phyloP scores from a whole-genome alignment of 2,797 vertebrate species.

The Enoplosus armatus region DNA sequence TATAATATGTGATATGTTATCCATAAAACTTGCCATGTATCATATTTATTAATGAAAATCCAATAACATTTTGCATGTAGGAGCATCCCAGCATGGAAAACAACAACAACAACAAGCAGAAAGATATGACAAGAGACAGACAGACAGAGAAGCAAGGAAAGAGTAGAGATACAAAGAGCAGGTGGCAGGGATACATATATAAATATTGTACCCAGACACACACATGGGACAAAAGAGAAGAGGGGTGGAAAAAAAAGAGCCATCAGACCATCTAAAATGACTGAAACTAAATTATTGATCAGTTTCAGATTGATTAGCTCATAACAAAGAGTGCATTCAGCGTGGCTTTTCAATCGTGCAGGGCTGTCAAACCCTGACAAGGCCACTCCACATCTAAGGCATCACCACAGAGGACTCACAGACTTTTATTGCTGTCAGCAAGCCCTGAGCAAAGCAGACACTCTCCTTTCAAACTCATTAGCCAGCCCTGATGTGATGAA shows the following conservation, averaged over 20 bases:
- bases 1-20: too few relatives aligned
- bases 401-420: constrained; percentile 57
- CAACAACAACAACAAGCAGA: background rate
- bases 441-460: constrained; percentile 74
- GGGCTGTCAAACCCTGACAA: constrained; percentile 72
- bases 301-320: constrained; percentile 70
- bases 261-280: constrained; percentile 50
- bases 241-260: constrained; percentile 1
- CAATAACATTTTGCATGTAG: background rate
- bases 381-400: constrained; percentile 72
- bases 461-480: constrained; percentile 78
- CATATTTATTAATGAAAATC: too few relatives aligned
- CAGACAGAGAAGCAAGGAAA: background rate
- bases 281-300: constrained; percentile 74
- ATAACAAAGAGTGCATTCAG: constrained; percentile 57
- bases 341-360: constrained; percentile 48
- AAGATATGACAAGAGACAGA: constrained; percentile 1
- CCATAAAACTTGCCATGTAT: too few relatives aligned
- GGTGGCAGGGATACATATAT: constrained; percentile 2
- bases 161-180: background rate
- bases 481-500: constrained; percentile 75
- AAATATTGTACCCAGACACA: constrained; percentile 15
- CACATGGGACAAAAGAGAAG: constrained; percentile 2
- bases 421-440: constrained; percentile 76
- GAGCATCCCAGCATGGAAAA: background rate